phyloP scores from a whole-genome alignment of 2,113 vertebrate genomes.

The Thalassoma bifasciatum region DNA sequence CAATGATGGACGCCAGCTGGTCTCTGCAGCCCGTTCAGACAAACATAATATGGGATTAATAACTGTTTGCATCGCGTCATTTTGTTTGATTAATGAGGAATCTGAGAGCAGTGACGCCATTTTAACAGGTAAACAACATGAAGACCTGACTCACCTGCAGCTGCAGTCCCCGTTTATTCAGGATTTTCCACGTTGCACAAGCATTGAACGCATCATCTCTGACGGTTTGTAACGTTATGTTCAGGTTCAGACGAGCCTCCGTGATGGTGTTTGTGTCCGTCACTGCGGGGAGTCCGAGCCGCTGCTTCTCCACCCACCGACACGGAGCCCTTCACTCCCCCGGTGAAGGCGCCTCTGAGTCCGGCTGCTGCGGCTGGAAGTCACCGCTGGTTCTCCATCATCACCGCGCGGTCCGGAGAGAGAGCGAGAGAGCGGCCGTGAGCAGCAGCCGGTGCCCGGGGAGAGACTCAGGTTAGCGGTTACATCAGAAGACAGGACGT shows the following conservation, averaged over 20 bases:
- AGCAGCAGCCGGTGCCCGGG: background rate
- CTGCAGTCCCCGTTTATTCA: slow-evolving; percentile 9
- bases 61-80: background rate
- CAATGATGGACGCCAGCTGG: slow-evolving; percentile 18
- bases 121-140: background rate
- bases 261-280: background rate
- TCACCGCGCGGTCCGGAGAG: background rate
- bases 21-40: slow-evolving; percentile 14
- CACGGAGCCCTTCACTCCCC: slow-evolving; percentile 17
- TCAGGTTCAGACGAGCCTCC: background rate
- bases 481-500: slow-evolving; percentile 29
- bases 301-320: too few species aligned
- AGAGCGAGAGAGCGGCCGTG: background rate
- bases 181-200: background rate
- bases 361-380: slow-evolving; percentile 5
- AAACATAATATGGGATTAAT: background rate
- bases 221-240: background rate
- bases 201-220: background rate
- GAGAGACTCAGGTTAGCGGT: slow-evolving; percentile 5
- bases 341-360: background rate
- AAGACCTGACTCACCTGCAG: slow-evolving; percentile 63
- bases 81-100: background rate
- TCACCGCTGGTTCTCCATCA: slow-evolving; percentile 19
- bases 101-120: background rate
- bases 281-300: background rate